Conservation (phyloP, 2,113 vertebrate species). For the Aspiorhynchus laticeps region DNA sequence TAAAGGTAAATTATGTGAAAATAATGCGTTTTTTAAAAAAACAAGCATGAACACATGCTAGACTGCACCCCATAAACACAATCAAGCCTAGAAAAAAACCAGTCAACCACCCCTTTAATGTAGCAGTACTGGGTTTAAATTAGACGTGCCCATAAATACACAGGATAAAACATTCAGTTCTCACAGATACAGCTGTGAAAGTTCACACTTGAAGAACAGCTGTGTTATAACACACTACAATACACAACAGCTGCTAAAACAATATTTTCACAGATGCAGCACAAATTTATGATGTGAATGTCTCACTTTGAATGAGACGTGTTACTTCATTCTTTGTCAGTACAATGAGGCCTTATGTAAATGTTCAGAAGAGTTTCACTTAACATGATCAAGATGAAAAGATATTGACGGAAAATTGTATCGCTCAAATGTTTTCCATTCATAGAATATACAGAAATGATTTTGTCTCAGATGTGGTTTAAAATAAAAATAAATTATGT, state of each 20-base stretch:
- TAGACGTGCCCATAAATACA: background rate
- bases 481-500: background rate
- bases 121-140: background rate
- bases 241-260: background rate
- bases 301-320: background rate
- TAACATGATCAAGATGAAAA: background rate
- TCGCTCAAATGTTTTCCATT: background rate
- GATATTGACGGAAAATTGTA: background rate
- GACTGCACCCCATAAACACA: too few relatives aligned
- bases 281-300: background rate
- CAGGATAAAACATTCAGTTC: background rate
- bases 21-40: too few relatives aligned
- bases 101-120: too few relatives aligned
- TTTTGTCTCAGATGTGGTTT: background rate
- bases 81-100: too few relatives aligned
- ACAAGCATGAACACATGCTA: too few relatives aligned
- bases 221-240: background rate
- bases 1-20: too few relatives aligned
- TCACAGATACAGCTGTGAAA: background rate
- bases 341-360: background rate
- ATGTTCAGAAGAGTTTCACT: background rate
- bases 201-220: background rate
- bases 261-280: background rate
- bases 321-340: background rate
- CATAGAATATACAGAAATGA: background rate